Percentiles rank a stretch among this genome's conserved stretches.
Evolutionary conservation across 2,888 invertebrate species (phyloP).

Genomic region (Villa cingulata): DNA sequence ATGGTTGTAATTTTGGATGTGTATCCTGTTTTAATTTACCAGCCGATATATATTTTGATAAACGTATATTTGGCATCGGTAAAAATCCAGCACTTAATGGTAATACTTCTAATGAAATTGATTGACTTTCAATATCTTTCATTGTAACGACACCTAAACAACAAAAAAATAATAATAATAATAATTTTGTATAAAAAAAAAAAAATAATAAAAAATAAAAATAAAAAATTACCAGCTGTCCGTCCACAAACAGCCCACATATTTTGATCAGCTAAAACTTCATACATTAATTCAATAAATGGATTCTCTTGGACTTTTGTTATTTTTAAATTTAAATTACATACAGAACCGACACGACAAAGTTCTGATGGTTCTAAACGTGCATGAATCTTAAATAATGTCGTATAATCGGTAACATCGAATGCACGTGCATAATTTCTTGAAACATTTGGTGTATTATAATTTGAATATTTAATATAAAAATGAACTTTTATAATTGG

Average conservation of each 20-base stretch:
- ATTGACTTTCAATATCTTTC: slow-evolving; percentile 52
- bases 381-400: slow-evolving; percentile 60
- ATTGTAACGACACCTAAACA: slow-evolving; percentile 54
- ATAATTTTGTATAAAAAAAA: neutral
- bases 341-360: slow-evolving; percentile 78
- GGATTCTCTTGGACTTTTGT: slow-evolving; percentile 42
- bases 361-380: slow-evolving; percentile 68
- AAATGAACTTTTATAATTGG: slow-evolving; percentile 52
- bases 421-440: slow-evolving; percentile 53
- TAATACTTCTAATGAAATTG: slow-evolving; percentile 78
- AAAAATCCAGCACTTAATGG: slow-evolving; percentile 82
- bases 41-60: slow-evolving; percentile 81
- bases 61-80: slow-evolving; percentile 72
- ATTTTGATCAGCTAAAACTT: slow-evolving; percentile 80
- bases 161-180: slow-evolving; percentile 4
- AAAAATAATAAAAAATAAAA: neutral
- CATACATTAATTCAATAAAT: slow-evolving; percentile 63
- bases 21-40: slow-evolving; percentile 43
- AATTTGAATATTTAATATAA: slow-evolving; percentile 42
- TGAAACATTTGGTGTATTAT: slow-evolving; percentile 25
- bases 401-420: slow-evolving; percentile 70
- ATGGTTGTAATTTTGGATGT: slow-evolving; percentile 73
- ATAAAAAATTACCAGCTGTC: slow-evolving; percentile 53
- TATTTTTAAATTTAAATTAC: slow-evolving; percentile 64
- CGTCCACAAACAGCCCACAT: slow-evolving; percentile 89